These are phyloP conservation scores for Meteorus colon DNA, from an alignment of 2,888 invertebrate genomes.

Conservation along the genomic window DNA sequence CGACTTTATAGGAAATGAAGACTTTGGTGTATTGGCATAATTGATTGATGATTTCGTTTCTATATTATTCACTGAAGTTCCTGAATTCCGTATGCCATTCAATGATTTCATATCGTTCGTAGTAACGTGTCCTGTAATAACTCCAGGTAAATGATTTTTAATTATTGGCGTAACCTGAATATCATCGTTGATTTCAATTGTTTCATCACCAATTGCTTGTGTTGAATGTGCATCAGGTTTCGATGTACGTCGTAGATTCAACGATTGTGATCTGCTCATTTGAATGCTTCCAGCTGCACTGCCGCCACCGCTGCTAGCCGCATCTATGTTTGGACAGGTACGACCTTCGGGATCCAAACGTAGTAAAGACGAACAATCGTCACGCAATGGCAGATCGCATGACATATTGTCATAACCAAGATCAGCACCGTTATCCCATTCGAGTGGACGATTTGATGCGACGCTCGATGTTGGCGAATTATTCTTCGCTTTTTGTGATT, in stretches of 20 bases:
- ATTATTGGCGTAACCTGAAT: slow-evolving; percentile 69
- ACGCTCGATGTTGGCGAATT: slow-evolving; percentile 84
- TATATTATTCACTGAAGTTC: slow-evolving; percentile 30
- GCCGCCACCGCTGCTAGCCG: slow-evolving; percentile 21
- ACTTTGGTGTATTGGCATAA: slow-evolving; percentile 9
- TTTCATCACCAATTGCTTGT: slow-evolving; percentile 52
- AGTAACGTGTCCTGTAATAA: slow-evolving; percentile 56
- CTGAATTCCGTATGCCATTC: slow-evolving; percentile 23
- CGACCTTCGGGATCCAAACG: slow-evolving; percentile 74
- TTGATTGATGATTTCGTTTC: background rate
- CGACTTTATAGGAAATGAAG: slow-evolving; percentile 8
- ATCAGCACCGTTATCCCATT: slow-evolving; percentile 92
- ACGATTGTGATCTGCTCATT: slow-evolving; percentile 47
- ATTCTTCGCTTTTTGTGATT: slow-evolving; percentile 70
- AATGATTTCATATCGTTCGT: slow-evolving; percentile 48
- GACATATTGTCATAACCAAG: slow-evolving; percentile 84
- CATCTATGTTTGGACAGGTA: slow-evolving; percentile 58
- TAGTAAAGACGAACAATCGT: slow-evolving; percentile 70
- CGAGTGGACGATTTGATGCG: slow-evolving; percentile 83
- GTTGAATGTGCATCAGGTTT: slow-evolving; percentile 70
- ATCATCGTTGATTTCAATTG: slow-evolving; percentile 63
- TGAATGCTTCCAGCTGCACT: background rate
- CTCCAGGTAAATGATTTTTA: slow-evolving; percentile 61
- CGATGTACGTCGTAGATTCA: slow-evolving; percentile 42
- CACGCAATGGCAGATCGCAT: slow-evolving; percentile 56